Percentiles rank a stretch among this genome's conserved stretches.
These are phyloP conservation scores for Phrynocephalus versicolor DNA, from an alignment of 2,113 vertebrate genomes.

Conservation along the genomic window DNA sequence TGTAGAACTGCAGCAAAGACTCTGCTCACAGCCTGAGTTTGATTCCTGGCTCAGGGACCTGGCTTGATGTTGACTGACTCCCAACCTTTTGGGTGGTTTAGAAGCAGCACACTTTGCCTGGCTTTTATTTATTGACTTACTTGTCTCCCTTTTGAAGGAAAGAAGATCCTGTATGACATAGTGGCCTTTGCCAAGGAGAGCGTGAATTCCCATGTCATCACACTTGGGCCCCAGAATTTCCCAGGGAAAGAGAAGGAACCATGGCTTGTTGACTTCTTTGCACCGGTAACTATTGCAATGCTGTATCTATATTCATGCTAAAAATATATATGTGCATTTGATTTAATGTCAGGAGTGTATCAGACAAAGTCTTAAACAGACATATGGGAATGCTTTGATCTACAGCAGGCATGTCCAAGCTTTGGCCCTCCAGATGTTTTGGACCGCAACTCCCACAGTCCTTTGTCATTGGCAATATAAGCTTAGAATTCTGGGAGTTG, in stretches of 20 bases:
- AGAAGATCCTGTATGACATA: constrained; percentile 91
- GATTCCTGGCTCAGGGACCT: too few species aligned
- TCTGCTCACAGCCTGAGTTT: too few species aligned
- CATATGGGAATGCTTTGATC: not conserved
- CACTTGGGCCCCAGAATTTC: constrained; percentile 93
- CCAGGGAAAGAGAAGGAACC: constrained; percentile 90
- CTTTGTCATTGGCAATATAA: too few species aligned
- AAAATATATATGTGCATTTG: not conserved
- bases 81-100: too few species aligned
- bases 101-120: too few species aligned
- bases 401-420: too few species aligned
- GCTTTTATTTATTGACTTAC: too few species aligned
- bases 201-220: constrained; percentile 90
- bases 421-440: too few species aligned
- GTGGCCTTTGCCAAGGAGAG: constrained; percentile 96
- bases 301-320: not conserved
- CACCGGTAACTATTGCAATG: constrained; percentile 82
- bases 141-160: constrained; percentile 78
- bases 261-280: constrained; percentile 98
- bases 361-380: not conserved
- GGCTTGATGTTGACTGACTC: too few species aligned
- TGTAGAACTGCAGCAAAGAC: too few species aligned
- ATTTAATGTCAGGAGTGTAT: not conserved
- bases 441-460: too few species aligned
- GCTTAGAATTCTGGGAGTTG: too few species aligned